phyloP scores from a whole-genome alignment of 2,113 vertebrate species.

The Bothrops jararaca region DNA sequence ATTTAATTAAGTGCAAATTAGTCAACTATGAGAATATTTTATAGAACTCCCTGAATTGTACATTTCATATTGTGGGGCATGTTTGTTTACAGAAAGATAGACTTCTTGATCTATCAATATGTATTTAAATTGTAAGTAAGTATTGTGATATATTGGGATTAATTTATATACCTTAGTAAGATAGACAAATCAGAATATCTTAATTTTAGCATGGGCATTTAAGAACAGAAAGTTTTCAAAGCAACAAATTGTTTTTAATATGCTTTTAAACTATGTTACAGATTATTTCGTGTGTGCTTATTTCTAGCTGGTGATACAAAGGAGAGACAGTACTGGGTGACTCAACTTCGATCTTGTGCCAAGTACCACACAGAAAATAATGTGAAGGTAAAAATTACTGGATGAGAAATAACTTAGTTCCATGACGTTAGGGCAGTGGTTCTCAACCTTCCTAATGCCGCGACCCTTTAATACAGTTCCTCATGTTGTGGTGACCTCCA shows the following conservation, averaged over 20 bases:
- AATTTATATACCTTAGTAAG: neutral
- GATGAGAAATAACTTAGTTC: neutral
- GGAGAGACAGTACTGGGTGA: conserved; percentile 94
- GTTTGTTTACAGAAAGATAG: neutral
- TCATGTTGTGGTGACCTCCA: too few species aligned
- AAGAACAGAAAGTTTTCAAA: neutral
- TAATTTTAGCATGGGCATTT: neutral
- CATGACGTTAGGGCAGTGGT: neutral
- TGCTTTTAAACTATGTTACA: neutral
- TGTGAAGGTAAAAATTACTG: conserved; percentile 79
- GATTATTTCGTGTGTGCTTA: conserved; percentile 46
- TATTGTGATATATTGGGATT: neutral
- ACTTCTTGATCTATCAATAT: neutral
- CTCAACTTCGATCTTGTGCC: conserved; percentile 89
- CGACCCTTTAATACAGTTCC: too few species aligned
- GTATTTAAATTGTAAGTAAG: neutral
- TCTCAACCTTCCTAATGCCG: too few species aligned
- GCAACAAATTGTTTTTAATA: neutral
- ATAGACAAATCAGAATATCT: neutral
- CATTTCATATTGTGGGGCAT: neutral
- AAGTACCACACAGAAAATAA: conserved; percentile 87
- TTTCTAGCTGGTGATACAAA: conserved; percentile 85
- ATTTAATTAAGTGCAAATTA: neutral
- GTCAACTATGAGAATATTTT: neutral
- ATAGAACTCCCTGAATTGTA: neutral